Conservation (phyloP, 1,140 invertebrate species). For the Sminthurinus signatus region DNA sequence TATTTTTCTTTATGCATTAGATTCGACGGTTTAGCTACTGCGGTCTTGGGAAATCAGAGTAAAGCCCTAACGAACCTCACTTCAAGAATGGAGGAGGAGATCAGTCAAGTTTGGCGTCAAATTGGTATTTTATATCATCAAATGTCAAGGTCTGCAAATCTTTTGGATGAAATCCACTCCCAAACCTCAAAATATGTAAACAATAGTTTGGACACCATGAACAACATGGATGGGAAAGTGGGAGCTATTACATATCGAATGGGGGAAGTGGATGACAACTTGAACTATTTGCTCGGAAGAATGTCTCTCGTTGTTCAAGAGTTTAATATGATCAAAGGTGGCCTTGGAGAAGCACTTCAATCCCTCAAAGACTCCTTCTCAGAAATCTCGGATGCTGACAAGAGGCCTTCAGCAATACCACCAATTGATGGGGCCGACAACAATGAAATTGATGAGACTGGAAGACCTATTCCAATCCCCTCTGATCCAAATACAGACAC, state of each 20-base stretch:
- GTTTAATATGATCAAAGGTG: slow-evolving; percentile 69
- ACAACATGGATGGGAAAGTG: slow-evolving; percentile 68
- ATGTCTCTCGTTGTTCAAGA: slow-evolving; percentile 75
- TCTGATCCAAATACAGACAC: no score
- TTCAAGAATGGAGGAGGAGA: slow-evolving; percentile 68
- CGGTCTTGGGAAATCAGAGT: slow-evolving; percentile 65
- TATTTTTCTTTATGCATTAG: slow-evolving; percentile 20
- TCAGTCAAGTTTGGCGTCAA: slow-evolving; percentile 73
- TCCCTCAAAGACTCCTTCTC: slow-evolving; percentile 14
- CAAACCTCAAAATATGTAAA: slow-evolving; percentile 74
- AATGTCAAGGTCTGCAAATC: slow-evolving; percentile 64
- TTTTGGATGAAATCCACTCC: slow-evolving; percentile 66
- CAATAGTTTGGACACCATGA: slow-evolving; percentile 60
- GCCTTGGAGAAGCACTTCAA: neutral
- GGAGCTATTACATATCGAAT: slow-evolving; percentile 65
- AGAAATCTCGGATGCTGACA: slow-evolving; percentile 21
- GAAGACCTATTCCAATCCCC: no score
- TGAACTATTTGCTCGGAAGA: slow-evolving; percentile 75
- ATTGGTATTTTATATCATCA: slow-evolving; percentile 83
- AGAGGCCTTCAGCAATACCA: slow-evolving; percentile 2
- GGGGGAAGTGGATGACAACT: slow-evolving; percentile 70
- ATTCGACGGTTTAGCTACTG: slow-evolving; percentile 43
- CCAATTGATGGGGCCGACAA: no score
- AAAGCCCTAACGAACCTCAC: slow-evolving; percentile 66
- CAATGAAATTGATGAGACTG: no score